Evolutionary conservation across 1,140 invertebrate genomes (phyloP).

Genomic region (Antheraea mylitta): DNA sequence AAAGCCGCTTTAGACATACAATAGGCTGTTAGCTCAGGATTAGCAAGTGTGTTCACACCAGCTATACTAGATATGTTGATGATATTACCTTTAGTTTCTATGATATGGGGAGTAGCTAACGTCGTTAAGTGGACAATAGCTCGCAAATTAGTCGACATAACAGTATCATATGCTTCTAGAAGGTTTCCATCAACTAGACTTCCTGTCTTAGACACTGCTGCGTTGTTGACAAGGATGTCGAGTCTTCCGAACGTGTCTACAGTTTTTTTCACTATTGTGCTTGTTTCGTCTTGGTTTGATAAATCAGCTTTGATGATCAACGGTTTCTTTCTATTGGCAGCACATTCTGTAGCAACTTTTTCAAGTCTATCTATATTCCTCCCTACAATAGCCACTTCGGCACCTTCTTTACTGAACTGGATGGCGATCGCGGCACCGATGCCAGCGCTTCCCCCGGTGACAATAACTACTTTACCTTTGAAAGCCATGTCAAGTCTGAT

Average conservation of each 20-base stretch:
- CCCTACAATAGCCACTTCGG: no score
- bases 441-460: no score
- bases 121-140: background rate
- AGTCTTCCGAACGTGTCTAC: constrained; percentile 4
- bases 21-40: constrained; percentile 79
- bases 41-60: background rate
- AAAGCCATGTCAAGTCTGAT: no score
- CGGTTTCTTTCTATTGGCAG: background rate
- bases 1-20: constrained; percentile 81
- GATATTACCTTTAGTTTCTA: constrained; percentile 77
- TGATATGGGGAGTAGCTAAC: constrained; percentile 13
- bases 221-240: background rate
- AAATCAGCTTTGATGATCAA: constrained; percentile 10
- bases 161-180: background rate
- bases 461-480: no score
- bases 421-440: no score
- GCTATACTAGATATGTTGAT: constrained; percentile 76
- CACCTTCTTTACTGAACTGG: no score
- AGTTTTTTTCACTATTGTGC: background rate
- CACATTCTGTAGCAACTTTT: no score
- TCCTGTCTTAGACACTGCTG: background rate
- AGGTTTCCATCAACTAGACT: background rate
- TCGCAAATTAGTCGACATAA: constrained; percentile 6
- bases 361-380: no score
- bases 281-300: constrained; percentile 8